A percentile compares a stretch with the other conserved stretches of the same genome.
These are phyloP conservation scores for Penaeus chinensis DNA, from an alignment of 1,140 invertebrate genomes.

Conservation along the genomic window DNA sequence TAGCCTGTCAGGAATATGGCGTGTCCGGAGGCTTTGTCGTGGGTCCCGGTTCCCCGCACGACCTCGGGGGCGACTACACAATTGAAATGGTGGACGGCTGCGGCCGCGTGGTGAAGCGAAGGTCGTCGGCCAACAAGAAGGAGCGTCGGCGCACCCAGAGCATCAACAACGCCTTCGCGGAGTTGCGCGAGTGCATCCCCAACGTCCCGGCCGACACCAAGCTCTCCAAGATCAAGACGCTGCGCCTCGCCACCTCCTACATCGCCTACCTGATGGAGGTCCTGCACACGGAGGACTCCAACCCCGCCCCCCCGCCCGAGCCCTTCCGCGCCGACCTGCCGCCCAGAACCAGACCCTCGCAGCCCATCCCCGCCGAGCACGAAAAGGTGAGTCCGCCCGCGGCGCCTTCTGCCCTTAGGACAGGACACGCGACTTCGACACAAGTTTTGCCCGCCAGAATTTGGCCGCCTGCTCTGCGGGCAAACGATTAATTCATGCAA, in stretches of 20 bases:
- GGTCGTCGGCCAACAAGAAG: constrained; percentile 86
- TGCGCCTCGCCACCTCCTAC: constrained; percentile 89
- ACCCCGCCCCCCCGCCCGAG: constrained; percentile 8
- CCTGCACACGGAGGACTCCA: constrained; percentile 66
- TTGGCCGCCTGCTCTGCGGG: no score
- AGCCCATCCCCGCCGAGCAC: constrained; percentile 11
- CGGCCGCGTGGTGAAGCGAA: constrained; percentile 47
- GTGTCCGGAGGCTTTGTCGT: constrained; percentile 43
- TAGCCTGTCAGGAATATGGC: constrained; percentile 41
- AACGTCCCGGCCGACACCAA: constrained; percentile 96
- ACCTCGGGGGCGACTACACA: constrained; percentile 5
- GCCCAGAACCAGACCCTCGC: neutral
- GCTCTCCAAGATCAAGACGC: constrained; percentile 89
- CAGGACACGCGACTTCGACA: no score
- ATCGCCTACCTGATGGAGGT: constrained; percentile 88
- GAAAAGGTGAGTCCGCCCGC: constrained; percentile 43
- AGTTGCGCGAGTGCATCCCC: constrained; percentile 92
- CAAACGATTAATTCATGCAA: no score
- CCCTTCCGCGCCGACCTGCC: constrained; percentile 16
- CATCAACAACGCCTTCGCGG: constrained; percentile 94
- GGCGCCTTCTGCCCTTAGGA: neutral
- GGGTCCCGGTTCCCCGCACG: constrained; percentile 2
- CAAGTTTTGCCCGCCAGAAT: no score
- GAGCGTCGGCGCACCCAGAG: constrained; percentile 89
- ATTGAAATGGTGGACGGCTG: constrained; percentile 37